Evolutionary conservation across 2,797 vertebrate species (phyloP).

Genomic region (Rhyacichthys aspro): DNA sequence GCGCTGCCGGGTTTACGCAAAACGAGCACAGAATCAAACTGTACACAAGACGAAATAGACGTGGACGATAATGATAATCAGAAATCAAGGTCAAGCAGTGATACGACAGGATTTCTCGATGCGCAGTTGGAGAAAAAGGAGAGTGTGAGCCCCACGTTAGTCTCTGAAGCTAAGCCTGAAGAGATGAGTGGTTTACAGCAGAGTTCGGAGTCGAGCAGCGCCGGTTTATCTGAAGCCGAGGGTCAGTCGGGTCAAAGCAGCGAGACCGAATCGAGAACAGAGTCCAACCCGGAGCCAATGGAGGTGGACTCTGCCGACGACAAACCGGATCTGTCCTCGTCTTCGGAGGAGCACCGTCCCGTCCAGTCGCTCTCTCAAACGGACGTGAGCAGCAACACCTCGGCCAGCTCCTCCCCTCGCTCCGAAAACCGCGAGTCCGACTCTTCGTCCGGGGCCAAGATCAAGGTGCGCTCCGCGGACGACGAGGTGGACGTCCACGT

Average conservation of each 20-base stretch:
- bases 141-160: background rate
- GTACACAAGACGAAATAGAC: constrained; percentile 57
- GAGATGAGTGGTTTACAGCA: constrained; percentile 47
- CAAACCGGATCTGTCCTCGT: constrained; percentile 71
- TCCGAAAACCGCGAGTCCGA: constrained; percentile 87
- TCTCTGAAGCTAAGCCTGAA: constrained; percentile 58
- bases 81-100: constrained; percentile 46
- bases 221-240: constrained; percentile 13
- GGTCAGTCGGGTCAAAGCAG: constrained; percentile 27
- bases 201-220: constrained; percentile 30
- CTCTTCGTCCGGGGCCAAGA: constrained; percentile 78
- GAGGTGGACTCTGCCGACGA: constrained; percentile 80
- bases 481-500: constrained; percentile 89
- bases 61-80: constrained; percentile 53
- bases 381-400: constrained; percentile 74
- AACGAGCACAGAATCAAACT: constrained; percentile 37
- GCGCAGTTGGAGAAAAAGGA: constrained; percentile 59
- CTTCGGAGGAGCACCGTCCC: constrained; percentile 52
- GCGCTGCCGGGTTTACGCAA: constrained; percentile 30
- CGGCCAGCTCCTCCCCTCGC: constrained; percentile 78
- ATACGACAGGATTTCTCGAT: constrained; percentile 35
- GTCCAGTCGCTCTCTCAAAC: constrained; percentile 74
- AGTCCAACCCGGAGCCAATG: constrained; percentile 55
- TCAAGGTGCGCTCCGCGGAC: constrained; percentile 85
- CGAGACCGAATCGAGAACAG: constrained; percentile 54